Conservation (phyloP, 1,140 invertebrate species). For the Dinoponera quadriceps region DNA sequence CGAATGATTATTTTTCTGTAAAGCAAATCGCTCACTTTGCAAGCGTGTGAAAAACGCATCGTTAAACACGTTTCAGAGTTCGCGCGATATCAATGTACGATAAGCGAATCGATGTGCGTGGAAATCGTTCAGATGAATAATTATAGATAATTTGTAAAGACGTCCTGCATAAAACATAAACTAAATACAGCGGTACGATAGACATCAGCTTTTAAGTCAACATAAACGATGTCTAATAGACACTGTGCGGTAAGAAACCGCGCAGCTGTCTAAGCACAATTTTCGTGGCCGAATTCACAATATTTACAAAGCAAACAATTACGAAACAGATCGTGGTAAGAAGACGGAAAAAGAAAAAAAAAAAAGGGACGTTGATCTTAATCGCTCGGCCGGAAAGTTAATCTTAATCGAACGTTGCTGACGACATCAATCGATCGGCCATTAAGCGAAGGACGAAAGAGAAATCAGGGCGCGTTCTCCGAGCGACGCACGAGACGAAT, state of each 20-base stretch:
- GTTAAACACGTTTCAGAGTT: too few species aligned
- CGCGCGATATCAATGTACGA: too few species aligned
- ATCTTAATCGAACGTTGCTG: constrained; percentile 8
- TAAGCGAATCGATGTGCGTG: too few species aligned
- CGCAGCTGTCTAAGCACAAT: neutral
- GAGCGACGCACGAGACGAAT: constrained; percentile 62
- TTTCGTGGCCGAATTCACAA: neutral
- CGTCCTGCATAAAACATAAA: too few species aligned
- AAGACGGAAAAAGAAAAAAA: too few species aligned
- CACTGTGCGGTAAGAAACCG: neutral
- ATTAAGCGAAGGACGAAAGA: constrained; percentile 17
- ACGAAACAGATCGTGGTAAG: neutral
- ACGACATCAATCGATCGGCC: constrained; percentile 34
- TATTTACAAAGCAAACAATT: neutral
- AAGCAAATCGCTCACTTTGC: neutral
- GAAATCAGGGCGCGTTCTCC: constrained; percentile 37
- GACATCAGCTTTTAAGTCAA: too few species aligned
- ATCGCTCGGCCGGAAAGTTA: constrained; percentile 16
- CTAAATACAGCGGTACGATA: too few species aligned
- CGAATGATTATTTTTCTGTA: neutral
- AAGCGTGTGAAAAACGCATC: neutral
- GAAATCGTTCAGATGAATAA: too few species aligned
- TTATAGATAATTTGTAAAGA: too few species aligned
- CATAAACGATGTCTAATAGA: too few species aligned
- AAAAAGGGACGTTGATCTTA: neutral